Conservation (phyloP, 2,113 vertebrate genomes). For the Corydoras maculifer region DNA sequence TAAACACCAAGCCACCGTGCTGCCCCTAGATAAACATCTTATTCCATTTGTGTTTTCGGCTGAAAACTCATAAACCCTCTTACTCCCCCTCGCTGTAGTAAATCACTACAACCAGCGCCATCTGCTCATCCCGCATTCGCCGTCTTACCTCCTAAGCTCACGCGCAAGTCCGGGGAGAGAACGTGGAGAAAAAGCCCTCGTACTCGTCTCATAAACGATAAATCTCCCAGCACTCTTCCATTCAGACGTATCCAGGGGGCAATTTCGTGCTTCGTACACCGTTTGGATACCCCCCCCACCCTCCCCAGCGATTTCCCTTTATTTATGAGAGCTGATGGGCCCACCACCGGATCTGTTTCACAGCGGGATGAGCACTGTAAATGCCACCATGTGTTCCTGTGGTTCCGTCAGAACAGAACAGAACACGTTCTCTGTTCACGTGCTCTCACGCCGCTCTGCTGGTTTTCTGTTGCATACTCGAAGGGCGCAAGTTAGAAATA, state of each 20-base stretch:
- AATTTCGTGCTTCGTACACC: conserved; percentile 15
- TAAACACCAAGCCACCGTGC: too few species aligned
- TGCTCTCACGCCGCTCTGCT: neutral
- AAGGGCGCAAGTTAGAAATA: conserved; percentile 17
- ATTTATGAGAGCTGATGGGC: conserved; percentile 21
- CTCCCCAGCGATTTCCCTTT: conserved; percentile 39
- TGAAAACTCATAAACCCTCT: neutral
- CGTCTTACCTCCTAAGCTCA: conserved; percentile 8
- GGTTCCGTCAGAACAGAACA: neutral
- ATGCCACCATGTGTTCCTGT: neutral
- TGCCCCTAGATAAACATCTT: too few species aligned
- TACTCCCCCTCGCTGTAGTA: conserved; percentile 32
- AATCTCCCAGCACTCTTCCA: conserved; percentile 30
- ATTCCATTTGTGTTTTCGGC: too few species aligned
- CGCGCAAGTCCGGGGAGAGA: conserved; percentile 22
- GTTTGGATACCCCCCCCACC: conserved; percentile 46
- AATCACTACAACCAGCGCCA: conserved; percentile 32
- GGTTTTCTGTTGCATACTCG: neutral
- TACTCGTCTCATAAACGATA: conserved; percentile 34
- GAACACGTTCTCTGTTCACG: neutral
- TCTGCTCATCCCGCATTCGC: conserved; percentile 25
- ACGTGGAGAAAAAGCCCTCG: conserved; percentile 17
- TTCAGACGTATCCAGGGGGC: conserved; percentile 25
- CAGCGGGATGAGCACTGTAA: conserved; percentile 9
- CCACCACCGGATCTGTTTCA: conserved; percentile 11